Base-by-base conservation (phyloP, 64 coral and sea anemone genomes). In the Dendrophyllia cribrosa region DNA sequence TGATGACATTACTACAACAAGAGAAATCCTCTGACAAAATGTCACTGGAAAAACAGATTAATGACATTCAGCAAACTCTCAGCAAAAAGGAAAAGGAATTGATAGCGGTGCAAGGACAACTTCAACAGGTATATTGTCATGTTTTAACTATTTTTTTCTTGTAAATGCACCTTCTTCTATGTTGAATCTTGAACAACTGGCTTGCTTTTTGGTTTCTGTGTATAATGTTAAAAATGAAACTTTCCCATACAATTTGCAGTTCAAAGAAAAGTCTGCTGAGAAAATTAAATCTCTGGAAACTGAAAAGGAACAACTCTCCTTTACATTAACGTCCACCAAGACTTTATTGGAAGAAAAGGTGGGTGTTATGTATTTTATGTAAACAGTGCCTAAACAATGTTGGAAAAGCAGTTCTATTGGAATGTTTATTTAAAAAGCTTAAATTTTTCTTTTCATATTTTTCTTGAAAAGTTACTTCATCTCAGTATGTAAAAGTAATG, bases 331-430 rank as follows among this genome's bases (percentile, higher is more conserved):
- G 1, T 58, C 77, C 47, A 58, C 88, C 23, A 78, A 82, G 65
- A 79, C 64, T 15, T 70, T 81, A 43, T 5, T 90, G 16, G 88
- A 90, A 16, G 88, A 90, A 24, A 90, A 90, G 64, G 88, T 90
- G 19, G 51, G 76, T 52, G 4, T 51, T 4, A 7, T 21, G 9
- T 86, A 7, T 15, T 43, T 53, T 5, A 56, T 56, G 7, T 56
- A 56, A 56, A 9, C 7, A 56, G 12, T 56, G 53, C 34, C 34
- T 34, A 34, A 34, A 34, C 34, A 34, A 34, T 34, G 34, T 34
- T 34, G 34, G 34, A 34, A 34, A 34, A 34, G 34, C 34, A 1
- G 34, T 34, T 34, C 34, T 34, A 34, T 34, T 34, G 34, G 34
- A 34, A 34, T 34, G 0, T 34, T 0, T 34, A 34, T 34, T 34